phyloP scores from a whole-genome alignment of 2,797 vertebrate species.

The Microtus obscurus region DNA sequence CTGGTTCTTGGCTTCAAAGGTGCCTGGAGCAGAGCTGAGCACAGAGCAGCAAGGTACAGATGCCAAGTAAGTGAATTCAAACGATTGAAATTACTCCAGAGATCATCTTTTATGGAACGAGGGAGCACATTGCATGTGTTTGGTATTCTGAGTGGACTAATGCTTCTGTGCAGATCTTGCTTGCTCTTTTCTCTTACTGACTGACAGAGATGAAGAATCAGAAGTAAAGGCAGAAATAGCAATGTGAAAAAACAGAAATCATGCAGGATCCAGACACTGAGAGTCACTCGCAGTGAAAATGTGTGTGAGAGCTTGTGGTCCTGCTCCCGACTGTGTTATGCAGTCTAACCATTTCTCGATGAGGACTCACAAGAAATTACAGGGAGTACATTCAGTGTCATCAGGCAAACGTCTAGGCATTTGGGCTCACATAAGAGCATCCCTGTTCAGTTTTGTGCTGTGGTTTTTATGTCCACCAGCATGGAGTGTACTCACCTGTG shows the following conservation, averaged over 20 bases:
- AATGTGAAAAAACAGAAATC: not conserved
- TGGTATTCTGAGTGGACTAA: not conserved
- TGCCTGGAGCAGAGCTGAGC: not conserved
- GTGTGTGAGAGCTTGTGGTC: slow-evolving; percentile 70
- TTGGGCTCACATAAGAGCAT: slow-evolving; percentile 51
- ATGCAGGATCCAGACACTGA: slow-evolving; percentile 39
- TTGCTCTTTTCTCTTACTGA: not conserved
- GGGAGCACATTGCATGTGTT: not conserved
- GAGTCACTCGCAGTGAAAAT: slow-evolving; percentile 73
- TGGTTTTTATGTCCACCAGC: not conserved
- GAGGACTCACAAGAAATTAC: slow-evolving; percentile 49
- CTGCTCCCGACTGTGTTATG: slow-evolving; percentile 50
- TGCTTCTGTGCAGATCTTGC: slow-evolving; percentile 7
- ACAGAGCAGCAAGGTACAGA: not conserved
- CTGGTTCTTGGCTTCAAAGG: not conserved
- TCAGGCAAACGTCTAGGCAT: slow-evolving; percentile 60
- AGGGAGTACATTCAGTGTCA: slow-evolving; percentile 42
- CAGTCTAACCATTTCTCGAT: slow-evolving; percentile 67
- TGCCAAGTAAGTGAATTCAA: not conserved
- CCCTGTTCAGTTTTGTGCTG: not conserved
- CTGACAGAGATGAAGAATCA: slow-evolving; percentile 28
- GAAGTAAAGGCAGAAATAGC: not conserved
- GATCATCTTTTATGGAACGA: not conserved
- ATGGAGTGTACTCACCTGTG: not conserved
- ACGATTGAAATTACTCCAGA: not conserved